Base-by-base conservation (phyloP, 2,888 invertebrate species). In the Xanthia togata region DNA sequence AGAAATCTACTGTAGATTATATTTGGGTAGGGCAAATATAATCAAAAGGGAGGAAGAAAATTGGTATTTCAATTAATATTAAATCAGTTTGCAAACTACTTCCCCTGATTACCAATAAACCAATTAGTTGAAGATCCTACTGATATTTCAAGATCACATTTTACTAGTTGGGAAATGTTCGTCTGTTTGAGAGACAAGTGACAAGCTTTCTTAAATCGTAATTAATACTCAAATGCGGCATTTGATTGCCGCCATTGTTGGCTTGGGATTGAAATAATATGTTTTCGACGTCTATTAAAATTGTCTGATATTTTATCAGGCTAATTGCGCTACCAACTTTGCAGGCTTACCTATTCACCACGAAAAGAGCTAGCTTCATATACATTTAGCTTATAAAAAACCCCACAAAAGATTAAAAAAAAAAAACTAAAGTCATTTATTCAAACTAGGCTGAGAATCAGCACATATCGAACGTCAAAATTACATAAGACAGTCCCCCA, bases 91-190 rank as follows among this genome's bases (percentile, higher is more conserved):
- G 26, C 20, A 73, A 59, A 69, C 57, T 69, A 35, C 12, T n/a
- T 20, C 1, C 14, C 26, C 5, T 9, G 3, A 44, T 17, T n/a
- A 31, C n/a, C 20, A 69, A 47, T 57, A 35, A 47, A 31, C 35
- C 35, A 70, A 70, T 73, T 70, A 47, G n/a, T 70, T n/a, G 9
- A 20, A 47, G n/a, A 57, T 68, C 23, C 41, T 11, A 14, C 17
- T 68, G 55, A 69, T 35, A 69, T 57, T 73, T 20, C 44, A 35
- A 57, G 9, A 14, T 44, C 17, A 5, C n/a, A 35, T 57, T 47
- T 73, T 26, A 47, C 5, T 35, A 47, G 23, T 59, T 47, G 23
- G 26, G 14, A 59, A 73, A 57, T 20, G 14, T 73, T 47, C 14
- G 17, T 35, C 9, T 59, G 20, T 38, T 57, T 44, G n/a, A n/a